Evolutionary conservation across 2,113 vertebrate species (phyloP), one percentile per base, ranked within the genome.

Genomic region (Uria aalge): DNA sequence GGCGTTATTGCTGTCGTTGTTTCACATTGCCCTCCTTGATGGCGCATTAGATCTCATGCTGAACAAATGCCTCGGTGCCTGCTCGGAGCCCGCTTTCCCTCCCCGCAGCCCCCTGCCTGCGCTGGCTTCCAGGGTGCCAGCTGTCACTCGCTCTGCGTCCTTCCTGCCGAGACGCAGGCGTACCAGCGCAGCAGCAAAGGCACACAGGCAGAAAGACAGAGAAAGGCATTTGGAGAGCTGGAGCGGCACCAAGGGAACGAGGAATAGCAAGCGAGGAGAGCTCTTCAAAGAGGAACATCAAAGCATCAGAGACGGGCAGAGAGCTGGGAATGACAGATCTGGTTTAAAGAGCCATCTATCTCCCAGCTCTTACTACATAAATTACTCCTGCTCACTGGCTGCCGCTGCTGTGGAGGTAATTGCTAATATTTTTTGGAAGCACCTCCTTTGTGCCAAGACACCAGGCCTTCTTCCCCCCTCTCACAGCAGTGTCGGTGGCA

Each of bases 311-410:
- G 96, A 87, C 2, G 13, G 67, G 52, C 67, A 93, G 92, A 95
- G 94, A 95, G 94, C 94, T 30, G 79, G 30, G 71, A 94, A 55
- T 95, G 96, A 97, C 96, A 98, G 94, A 97, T 96, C 96, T 95
- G 97, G 96, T 97, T 97, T 98, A 98, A 97, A 97, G 96, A 97
- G 90, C 88, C 96, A 97, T 97, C 96, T 96, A 95, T 97, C 91
- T 97, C 95, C 41, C 94, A 79, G 94, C 95, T 96, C 95, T 91
- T 38, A 23, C 96, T 90, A 97, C 97, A 97, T 89, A 97, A 98
- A 98, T 98, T n/a, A 75, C 90, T 78, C 92, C 94, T 5, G 77
- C 62, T 95, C 41, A 6, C 77, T 82, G 89, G 43, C 75, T 87
- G 94, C 79, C 1, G 4, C 77, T 36, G 71, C 85, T 32, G 67